These are phyloP conservation scores for Cheilosia vulpina DNA, from an alignment of 2,888 invertebrate genomes.

Conservation along the genomic window DNA sequence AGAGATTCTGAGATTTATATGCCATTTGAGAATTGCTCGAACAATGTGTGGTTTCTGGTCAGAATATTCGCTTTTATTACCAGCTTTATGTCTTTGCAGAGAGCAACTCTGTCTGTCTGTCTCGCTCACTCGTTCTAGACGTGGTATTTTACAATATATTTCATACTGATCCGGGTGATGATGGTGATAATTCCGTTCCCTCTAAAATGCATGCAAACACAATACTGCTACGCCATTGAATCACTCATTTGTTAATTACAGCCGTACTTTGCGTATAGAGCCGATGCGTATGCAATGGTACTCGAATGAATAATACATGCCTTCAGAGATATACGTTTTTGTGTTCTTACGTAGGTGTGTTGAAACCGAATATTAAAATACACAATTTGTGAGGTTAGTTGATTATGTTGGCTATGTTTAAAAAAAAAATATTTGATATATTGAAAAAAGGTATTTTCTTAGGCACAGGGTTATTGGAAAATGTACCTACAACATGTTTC, in stretches of 20 bases:
- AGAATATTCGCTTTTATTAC: conserved; percentile 63
- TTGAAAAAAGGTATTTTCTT: neutral
- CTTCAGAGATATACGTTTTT: conserved; percentile 6
- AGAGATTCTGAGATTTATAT: conserved; percentile 61
- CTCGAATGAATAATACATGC: conserved; percentile 12
- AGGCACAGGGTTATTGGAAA: conserved; percentile 6
- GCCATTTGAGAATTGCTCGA: conserved; percentile 62
- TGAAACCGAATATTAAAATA: neutral
- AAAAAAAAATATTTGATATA: neutral
- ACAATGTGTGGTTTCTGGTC: conserved; percentile 61
- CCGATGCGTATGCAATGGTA: neutral
- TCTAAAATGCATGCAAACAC: conserved; percentile 29
- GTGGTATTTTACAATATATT: conserved; percentile 39
- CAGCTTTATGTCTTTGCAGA: conserved; percentile 42
- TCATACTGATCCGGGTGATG: conserved; percentile 51
- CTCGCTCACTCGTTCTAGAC: neutral
- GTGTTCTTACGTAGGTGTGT: neutral
- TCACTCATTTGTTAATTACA: conserved; percentile 40
- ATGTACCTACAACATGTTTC: neutral
- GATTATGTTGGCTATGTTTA: neutral
- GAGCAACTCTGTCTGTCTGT: conserved; percentile 3
- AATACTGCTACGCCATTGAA: conserved; percentile 12
- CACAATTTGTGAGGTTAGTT: no score
- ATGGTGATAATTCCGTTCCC: conserved; percentile 30
- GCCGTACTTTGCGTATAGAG: conserved; percentile 12